These are phyloP conservation scores for Palaemon carinicauda DNA, from an alignment of 1,140 invertebrate genomes.

Conservation along the genomic window DNA sequence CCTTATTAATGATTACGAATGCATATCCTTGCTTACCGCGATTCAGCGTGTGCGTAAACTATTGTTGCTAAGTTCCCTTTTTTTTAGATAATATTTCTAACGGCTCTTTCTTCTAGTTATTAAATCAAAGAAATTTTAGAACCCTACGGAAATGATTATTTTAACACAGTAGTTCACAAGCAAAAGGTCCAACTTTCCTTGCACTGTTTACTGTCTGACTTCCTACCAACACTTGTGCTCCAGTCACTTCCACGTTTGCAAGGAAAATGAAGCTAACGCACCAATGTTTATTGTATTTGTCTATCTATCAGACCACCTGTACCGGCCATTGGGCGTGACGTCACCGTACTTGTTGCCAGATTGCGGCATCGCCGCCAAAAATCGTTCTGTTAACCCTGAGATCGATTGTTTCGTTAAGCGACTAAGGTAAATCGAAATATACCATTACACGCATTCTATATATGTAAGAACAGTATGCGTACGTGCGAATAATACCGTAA, in stretches of 20 bases:
- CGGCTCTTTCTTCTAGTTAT: too few relatives aligned
- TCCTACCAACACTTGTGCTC: slow-evolving; percentile 51
- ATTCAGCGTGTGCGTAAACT: too few relatives aligned
- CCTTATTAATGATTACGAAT: too few relatives aligned
- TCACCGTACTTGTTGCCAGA: slow-evolving; percentile 36
- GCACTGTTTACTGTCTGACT: slow-evolving; percentile 51
- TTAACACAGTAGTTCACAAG: slow-evolving; percentile 19
- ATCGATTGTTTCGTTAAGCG: too few relatives aligned
- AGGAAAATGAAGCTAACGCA: slow-evolving; percentile 57
- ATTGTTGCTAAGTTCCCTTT: too few relatives aligned
- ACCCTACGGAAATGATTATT: too few relatives aligned
- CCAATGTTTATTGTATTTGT: slow-evolving; percentile 57
- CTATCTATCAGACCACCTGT: slow-evolving; percentile 57
- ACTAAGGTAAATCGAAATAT: too few relatives aligned
- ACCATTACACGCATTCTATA: too few relatives aligned
- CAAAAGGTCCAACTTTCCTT: slow-evolving; percentile 41
- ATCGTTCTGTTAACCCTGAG: neutral
- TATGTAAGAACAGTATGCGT: too few relatives aligned
- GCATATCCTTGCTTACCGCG: too few relatives aligned
- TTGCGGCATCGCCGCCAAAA: neutral
- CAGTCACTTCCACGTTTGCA: slow-evolving; percentile 56
- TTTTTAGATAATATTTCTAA: too few relatives aligned
- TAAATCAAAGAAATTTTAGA: too few relatives aligned
- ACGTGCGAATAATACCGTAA: neutral
- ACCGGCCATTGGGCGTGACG: slow-evolving; percentile 55